Base-by-base conservation (phyloP, 2,113 vertebrate genomes). In the Otus sunia region DNA sequence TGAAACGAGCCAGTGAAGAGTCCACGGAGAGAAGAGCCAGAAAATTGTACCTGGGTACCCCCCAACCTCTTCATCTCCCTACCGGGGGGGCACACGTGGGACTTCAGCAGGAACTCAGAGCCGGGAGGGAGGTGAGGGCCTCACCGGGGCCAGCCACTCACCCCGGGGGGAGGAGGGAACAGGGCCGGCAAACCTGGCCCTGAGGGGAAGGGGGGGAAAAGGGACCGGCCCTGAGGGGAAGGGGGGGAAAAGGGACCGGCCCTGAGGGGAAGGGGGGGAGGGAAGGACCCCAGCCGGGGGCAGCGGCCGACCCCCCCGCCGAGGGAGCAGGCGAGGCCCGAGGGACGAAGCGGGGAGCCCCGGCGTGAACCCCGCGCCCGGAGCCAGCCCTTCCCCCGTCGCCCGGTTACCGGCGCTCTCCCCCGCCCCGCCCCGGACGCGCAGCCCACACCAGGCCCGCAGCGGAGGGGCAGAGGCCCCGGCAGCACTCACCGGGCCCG, bases 61-160 rank as follows among this genome's bases (percentile, higher is more conserved):
- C 58, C 22, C 43, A 3, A 18, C 59, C 34, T 12, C 66, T 7
- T 22, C 53, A 15, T 30, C n/a, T 10, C 41, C 36, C 19, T 2
- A 0, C 0, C 3, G 3, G 3, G 52, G 6, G 7, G 43, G 15
- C 9, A 17, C 26, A 10, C 32, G 37, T 1, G 7, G 56, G 29
- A 10, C 30, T 23, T 30, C 21, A 3, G 73, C 49, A 2, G 43
- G 17, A 63, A 36, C 32, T 32, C 36, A 2, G 18, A n/a, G 25
- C 50, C 32, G 15, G 36, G 15, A 66, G 9, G 15, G 32, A 30
- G 26, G 26, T 1, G 18, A n/a, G 43, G 43, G 43, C 56, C 66
- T 29, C 50, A 12, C 32, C 3, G 29, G 32, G 36, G 4, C 14
- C 41, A 22, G 19, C 9, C 30, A 5, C 36, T 5, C 22, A 32